Base-by-base conservation (phyloP, 2,888 invertebrate genomes). In the Acanthosepion pharaonis region DNA sequence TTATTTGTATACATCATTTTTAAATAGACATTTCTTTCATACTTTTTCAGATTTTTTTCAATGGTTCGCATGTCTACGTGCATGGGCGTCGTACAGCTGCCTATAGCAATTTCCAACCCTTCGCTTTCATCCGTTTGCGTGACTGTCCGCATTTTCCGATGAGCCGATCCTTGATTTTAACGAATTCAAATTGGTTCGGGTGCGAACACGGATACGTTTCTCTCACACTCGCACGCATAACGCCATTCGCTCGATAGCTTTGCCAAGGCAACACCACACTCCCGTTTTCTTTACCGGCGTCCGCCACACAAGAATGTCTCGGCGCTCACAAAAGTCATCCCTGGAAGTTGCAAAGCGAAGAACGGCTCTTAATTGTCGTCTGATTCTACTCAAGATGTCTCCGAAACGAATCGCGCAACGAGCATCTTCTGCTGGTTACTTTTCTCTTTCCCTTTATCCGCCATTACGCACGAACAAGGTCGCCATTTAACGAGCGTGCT, bases 381-480 rank as follows among this genome's bases (percentile, higher is more conserved):
- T 78, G 78, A 78, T n/a, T 78, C 78, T 78, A 78, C 78, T 78
- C 78, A n/a, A 78, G n/a, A 3, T 2, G n/a, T 78, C 78, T 33
- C 11, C 15, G 78, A 78, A 15, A 23, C 15, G 78, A 15, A 78
- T n/a, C 78, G 78, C n/a, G 15, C 78, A 78, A 11, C 78, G 15
- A n/a, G n/a, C n/a, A 78, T 78, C n/a, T 78, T 78, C 9, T 55
- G 23, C 20, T 59, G 23, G 5, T n/a, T 9, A n/a, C n/a, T 33
- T n/a, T 9, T n/a, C n/a, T n/a, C 4, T 18, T 11, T n/a, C n/a
- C n/a, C 78, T 78, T 78, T 33, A n/a, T 78, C 78, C 9, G 11
- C n/a, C n/a, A 78, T 78, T 78, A 78, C 78, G n/a, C 78, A 78
- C 78, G n/a, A 78, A 78, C 78, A 78, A 78, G 78, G n/a, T 78